Conservation (phyloP, 35 echinoderm and acorn worm species). For the Anneissia japonica region DNA sequence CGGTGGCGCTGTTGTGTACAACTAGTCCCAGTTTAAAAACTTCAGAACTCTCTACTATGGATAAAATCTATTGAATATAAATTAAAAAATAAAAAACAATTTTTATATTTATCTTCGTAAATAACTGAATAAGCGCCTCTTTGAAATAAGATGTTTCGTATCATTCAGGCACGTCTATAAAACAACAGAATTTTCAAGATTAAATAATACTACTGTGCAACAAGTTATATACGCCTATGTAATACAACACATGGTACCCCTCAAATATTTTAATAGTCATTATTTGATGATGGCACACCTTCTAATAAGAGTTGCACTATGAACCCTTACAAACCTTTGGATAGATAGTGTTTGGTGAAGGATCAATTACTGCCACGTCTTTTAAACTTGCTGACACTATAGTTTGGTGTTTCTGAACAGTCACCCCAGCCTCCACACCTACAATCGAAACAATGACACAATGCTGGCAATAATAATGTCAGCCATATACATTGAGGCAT, state of each 20-base stretch:
- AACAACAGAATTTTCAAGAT: no score
- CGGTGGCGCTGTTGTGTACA: constrained; percentile 79
- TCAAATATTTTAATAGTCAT: background rate
- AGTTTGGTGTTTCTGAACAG: constrained; percentile 88
- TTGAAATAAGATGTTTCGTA: no score
- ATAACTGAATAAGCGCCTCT: no score
- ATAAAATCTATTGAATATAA: constrained; percentile 74
- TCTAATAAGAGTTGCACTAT: background rate
- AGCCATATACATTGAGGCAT: no score
- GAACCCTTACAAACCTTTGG: constrained; percentile 49
- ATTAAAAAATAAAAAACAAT: no score
- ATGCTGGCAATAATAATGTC: no score
- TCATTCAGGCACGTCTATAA: no score
- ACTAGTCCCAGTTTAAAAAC: constrained; percentile 87
- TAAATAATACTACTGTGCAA: no score
- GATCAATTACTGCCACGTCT: constrained; percentile 77
- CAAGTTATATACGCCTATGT: no score
- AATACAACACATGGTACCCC: no score
- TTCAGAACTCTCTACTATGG: constrained; percentile 60
- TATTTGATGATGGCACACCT: background rate
- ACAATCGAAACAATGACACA: background rate
- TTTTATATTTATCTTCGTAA: no score
- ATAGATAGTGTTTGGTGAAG: constrained; percentile 74
- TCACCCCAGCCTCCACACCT: constrained; percentile 85
- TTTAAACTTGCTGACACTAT: constrained; percentile 64